Base-by-base conservation (phyloP, 2,113 vertebrate species). In the Pogonocichla stellata region DNA sequence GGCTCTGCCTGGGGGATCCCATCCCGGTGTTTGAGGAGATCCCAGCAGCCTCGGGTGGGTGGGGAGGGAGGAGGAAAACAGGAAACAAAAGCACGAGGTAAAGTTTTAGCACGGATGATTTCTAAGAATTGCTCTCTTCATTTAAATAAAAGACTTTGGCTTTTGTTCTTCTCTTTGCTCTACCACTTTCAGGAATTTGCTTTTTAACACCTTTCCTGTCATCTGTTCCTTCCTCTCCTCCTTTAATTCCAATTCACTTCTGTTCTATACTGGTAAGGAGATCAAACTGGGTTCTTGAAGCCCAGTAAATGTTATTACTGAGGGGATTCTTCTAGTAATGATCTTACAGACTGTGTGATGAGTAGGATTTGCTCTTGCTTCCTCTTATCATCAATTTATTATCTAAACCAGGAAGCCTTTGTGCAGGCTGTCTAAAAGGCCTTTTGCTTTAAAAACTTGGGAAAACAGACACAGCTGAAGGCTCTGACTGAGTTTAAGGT, bases 331-430 rank as follows among this genome's bases (percentile, higher is more conserved):
- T 74, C 29, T 51, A 9, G 40, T 74, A 74, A 81, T 66, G 86
- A 48, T 79, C 48, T 85, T 36, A 40, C 43, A 82, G 81, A 45
- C 50, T 69, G 11, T 77, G 62, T 42, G 40, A 79, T 56, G 84
- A 91, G 54, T 28, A 29, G 66, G 83, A 87, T 92, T 89, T 93
- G 33, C 60, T 88, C 61, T 79, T 87, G 57, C 70, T n/a, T 94
- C 19, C 60, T 88, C 51, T 94, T 72, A 40, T 12, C 50, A 54
- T 64, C 64, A 70, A 12, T 84, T 83, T 80, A 57, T 94, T 80
- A 60, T 40, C 80, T 81, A 51, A 84, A 79, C 36, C 54, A 72
- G 73, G 45, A 60, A 67, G 53, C n/a, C 57, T 69, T 92, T 74
- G 84, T 83, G 28, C 29, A 69, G 47, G 17, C 47, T 64, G 25